These are phyloP conservation scores for Papilio protenor DNA, from an alignment of 2,888 invertebrate species.

Conservation along the genomic window DNA sequence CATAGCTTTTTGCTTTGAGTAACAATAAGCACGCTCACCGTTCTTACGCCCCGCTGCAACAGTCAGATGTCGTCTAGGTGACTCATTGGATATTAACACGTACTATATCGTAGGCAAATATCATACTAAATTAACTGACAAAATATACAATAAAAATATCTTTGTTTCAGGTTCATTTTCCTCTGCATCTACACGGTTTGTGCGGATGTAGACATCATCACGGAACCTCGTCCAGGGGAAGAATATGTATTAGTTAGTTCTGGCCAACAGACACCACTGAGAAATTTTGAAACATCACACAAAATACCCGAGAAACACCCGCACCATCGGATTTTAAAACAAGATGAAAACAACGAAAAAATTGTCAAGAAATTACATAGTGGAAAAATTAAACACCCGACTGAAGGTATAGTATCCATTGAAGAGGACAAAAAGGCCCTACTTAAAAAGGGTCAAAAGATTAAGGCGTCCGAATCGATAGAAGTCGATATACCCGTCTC, in stretches of 20 bases:
- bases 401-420: slow-evolving; percentile 78
- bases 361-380: slow-evolving; percentile 70
- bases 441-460: slow-evolving; percentile 71
- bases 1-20: slow-evolving; percentile 64
- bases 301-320: slow-evolving; percentile 86
- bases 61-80: slow-evolving; percentile 70
- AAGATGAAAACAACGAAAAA: slow-evolving; percentile 77
- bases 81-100: slow-evolving; percentile 68
- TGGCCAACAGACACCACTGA: slow-evolving; percentile 76
- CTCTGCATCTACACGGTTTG: slow-evolving; percentile 71
- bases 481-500: slow-evolving; percentile 80
- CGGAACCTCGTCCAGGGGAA: slow-evolving; percentile 86
- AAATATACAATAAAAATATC: slow-evolving; percentile 47
- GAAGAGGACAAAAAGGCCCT: slow-evolving; percentile 76
- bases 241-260: slow-evolving; percentile 87
- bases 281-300: slow-evolving; percentile 88
- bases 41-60: slow-evolving; percentile 61
- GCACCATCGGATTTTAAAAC: slow-evolving; percentile 68
- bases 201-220: slow-evolving; percentile 85
- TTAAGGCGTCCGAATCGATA: slow-evolving; percentile 72
- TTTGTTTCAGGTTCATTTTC: slow-evolving; percentile 82
- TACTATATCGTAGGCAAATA: slow-evolving; percentile 15
- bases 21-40: slow-evolving; percentile 41
- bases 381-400: slow-evolving; percentile 69
- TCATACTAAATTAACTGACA: slow-evolving; percentile 1